Evolutionary conservation across 2,888 invertebrate genomes (phyloP).

Genomic region (Trachelus troglodyta): DNA sequence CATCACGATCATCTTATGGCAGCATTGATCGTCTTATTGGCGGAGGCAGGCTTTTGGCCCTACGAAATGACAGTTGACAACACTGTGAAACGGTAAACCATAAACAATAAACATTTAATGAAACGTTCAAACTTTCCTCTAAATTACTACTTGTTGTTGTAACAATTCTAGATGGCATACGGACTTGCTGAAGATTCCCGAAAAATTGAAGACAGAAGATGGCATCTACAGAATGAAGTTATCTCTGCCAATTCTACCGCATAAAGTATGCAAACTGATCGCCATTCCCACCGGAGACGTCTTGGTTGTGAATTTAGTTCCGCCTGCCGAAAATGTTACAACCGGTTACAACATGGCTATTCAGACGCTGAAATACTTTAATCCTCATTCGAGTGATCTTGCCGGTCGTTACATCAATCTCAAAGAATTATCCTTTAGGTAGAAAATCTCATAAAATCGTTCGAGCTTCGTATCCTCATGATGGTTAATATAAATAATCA

Average conservation of each 20-base stretch:
- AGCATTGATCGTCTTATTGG: slow-evolving; percentile 47
- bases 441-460: neutral
- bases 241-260: slow-evolving; percentile 22
- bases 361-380: slow-evolving; percentile 49
- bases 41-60: slow-evolving; percentile 46
- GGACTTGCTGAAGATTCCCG: slow-evolving; percentile 31
- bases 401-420: slow-evolving; percentile 48
- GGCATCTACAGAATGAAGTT: slow-evolving; percentile 46
- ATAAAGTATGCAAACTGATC: slow-evolving; percentile 45
- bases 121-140: neutral
- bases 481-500: slow-evolving; percentile 58
- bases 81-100: neutral
- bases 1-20: slow-evolving; percentile 54
- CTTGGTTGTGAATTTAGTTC: slow-evolving; percentile 50
- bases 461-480: neutral
- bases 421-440: slow-evolving; percentile 53
- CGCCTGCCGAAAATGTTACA: slow-evolving; percentile 23
- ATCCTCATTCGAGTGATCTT: slow-evolving; percentile 46
- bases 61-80: neutral
- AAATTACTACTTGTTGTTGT: neutral
- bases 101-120: neutral
- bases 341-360: slow-evolving; percentile 36
- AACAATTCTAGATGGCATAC: slow-evolving; percentile 23
- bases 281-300: slow-evolving; percentile 53
- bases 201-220: slow-evolving; percentile 37